A percentile compares a stretch with the other conserved stretches of the same genome.
These are phyloP conservation scores for Mixornis gularis DNA, from an alignment of 2,113 vertebrate genomes.

Conservation along the genomic window DNA sequence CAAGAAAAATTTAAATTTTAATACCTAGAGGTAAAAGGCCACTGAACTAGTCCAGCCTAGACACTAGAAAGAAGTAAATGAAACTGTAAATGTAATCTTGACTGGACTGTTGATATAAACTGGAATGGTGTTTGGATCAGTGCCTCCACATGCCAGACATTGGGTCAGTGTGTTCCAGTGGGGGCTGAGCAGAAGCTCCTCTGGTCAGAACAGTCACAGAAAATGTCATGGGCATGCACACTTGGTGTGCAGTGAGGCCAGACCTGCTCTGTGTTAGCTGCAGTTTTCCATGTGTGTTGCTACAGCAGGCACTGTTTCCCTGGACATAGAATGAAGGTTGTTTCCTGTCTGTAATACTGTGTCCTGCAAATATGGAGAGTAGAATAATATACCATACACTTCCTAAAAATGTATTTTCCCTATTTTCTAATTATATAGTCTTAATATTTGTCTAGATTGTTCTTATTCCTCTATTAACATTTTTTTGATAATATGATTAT, in stretches of 20 bases:
- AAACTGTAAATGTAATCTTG: not conserved
- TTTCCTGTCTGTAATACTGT: not conserved
- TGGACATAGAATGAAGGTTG: not conserved
- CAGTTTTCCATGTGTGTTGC: not conserved
- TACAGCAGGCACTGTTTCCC: not conserved
- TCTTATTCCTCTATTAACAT: not conserved
- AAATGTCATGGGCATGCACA: rapidly evolving
- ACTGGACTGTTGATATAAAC: not conserved
- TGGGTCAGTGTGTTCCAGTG: rapidly evolving
- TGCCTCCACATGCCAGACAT: not conserved
- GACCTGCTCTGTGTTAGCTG: not conserved
- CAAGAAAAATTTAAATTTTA: not conserved
- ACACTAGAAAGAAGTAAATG: not conserved
- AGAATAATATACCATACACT: rapidly evolving
- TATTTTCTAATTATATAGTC: not conserved
- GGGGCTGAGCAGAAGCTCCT: not conserved
- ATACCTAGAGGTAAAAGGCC: not conserved
- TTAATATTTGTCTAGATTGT: not conserved
- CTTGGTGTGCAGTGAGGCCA: rapidly evolving
- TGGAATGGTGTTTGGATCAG: not conserved
- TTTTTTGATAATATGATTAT: not conserved
- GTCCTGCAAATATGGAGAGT: not conserved
- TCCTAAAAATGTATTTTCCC: not conserved
- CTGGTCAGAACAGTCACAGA: not conserved
- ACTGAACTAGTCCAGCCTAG: not conserved